Evolutionary conservation across 2,888 invertebrate species (phyloP).

Genomic region (Aplocera efformata): DNA sequence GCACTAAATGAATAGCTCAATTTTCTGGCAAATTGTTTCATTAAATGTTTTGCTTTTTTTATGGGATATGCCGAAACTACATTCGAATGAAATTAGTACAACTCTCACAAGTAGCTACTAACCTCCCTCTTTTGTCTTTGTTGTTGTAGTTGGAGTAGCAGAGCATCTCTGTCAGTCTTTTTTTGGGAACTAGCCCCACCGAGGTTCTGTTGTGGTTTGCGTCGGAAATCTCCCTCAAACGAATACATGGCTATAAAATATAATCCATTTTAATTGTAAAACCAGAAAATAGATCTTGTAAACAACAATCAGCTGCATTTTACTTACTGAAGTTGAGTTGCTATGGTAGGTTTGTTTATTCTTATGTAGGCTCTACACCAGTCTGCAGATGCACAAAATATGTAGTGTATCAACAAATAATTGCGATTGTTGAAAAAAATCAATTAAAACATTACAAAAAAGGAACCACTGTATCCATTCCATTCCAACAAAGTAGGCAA

Average conservation of each 20-base stretch:
- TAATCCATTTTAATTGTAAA: background rate
- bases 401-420: too few species aligned
- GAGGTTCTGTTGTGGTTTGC: constrained; percentile 93
- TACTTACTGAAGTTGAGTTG: constrained; percentile 1
- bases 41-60: too few species aligned
- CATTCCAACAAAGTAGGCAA: too few species aligned
- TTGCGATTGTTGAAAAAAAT: too few species aligned
- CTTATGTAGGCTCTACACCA: background rate
- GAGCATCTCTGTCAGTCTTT: constrained; percentile 83
- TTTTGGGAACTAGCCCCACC: constrained; percentile 91
- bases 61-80: too few species aligned
- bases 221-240: constrained; percentile 95
- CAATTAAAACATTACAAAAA: too few species aligned
- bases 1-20: too few species aligned
- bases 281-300: constrained; percentile 38
- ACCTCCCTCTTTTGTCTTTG: constrained; percentile 94
- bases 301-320: constrained; percentile 61
- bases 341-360: background rate
- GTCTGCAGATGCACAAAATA: background rate
- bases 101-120: constrained; percentile 22
- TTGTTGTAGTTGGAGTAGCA: constrained; percentile 89
- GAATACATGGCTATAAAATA: constrained; percentile 79
- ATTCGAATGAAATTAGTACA: background rate
- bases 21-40: too few species aligned
- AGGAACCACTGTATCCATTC: too few species aligned